Base-by-base conservation (phyloP, 2,888 invertebrate species). In the Sthenelais limicola region DNA sequence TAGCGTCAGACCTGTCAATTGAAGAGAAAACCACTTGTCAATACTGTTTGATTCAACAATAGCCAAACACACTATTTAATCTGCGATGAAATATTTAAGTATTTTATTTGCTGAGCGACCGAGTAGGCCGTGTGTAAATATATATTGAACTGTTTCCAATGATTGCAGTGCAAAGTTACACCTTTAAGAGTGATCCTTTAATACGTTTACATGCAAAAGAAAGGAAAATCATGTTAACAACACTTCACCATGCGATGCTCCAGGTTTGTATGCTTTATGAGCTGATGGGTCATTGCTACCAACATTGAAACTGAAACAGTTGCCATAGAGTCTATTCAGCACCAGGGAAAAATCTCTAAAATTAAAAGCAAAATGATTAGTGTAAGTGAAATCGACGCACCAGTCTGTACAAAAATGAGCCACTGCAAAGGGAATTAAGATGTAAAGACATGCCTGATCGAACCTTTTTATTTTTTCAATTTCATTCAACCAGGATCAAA, bases 281-380 rank as follows among this genome's bases (percentile, higher is more conserved):
- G 43, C 7, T 1, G 18, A 9, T 24, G 35, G 4, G 3, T 43
- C 62, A 62, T 35, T 43, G 38, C 62, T 38, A 1, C 62, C 62
- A 12, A 43, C 26, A 26, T 62, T 62, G 62, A 62, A 62, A 43
- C 38, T 43, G 38, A 26, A 62, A n/a, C 62, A 62, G 21, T 62
- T 62, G 7, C 62, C 62, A 38, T 62, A 62, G 9, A 35, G 9
- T 1, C 26, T 2, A 21, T 62, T 62, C 26, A 38, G 35, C 24
- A 62, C n/a, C 7, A 24, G 2, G 62, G 35, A 24, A 62, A 62
- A 38, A 38, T 62, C 24, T 43, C n/a, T n/a, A n/a, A n/a, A n/a
- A n/a, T n/a, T n/a, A n/a, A n/a, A n/a, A n/a, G n/a, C n/a, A n/a
- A n/a, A n/a, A n/a, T n/a, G n/a, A n/a, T n/a, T n/a, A n/a, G n/a